These are phyloP conservation scores for Phalloptychus januarius DNA, from an alignment of 2,797 vertebrate species.

Conservation along the genomic window DNA sequence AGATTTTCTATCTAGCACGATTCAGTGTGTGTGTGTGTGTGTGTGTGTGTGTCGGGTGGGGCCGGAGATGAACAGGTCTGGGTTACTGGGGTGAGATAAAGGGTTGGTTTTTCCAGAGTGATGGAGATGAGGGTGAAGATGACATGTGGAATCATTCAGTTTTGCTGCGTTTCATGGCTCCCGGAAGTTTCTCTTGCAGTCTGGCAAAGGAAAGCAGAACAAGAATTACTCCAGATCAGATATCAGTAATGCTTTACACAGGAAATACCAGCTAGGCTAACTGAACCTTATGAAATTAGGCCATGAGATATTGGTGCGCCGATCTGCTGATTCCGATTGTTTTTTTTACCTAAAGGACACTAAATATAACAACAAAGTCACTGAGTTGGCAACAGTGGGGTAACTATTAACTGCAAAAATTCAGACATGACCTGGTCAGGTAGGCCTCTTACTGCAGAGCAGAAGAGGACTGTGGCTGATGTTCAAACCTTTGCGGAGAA, in stretches of 20 bases:
- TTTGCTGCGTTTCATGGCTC: conserved; percentile 86
- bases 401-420: too few relatives aligned
- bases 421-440: too few relatives aligned
- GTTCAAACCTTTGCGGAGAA: too few relatives aligned
- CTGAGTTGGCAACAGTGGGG: too few relatives aligned
- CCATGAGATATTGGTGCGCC: neutral
- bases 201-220: conserved; percentile 61
- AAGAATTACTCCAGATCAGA: neutral
- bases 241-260: neutral
- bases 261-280: neutral
- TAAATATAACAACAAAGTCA: too few relatives aligned
- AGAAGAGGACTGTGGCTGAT: too few relatives aligned
- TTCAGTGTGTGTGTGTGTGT: conserved; percentile 66
- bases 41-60: conserved; percentile 35
- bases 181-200: conserved; percentile 91
- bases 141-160: conserved; percentile 71
- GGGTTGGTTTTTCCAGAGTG: conserved; percentile 33
- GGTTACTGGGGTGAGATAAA: conserved; percentile 5
- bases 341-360: too few relatives aligned
- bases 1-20: conserved; percentile 77
- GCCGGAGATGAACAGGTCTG: neutral
- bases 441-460: too few relatives aligned
- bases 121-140: conserved; percentile 51
- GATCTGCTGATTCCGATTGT: too few relatives aligned
- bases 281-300: neutral